Conservation (phyloP, 2,797 vertebrate genomes). For the Falco columbarius region DNA sequence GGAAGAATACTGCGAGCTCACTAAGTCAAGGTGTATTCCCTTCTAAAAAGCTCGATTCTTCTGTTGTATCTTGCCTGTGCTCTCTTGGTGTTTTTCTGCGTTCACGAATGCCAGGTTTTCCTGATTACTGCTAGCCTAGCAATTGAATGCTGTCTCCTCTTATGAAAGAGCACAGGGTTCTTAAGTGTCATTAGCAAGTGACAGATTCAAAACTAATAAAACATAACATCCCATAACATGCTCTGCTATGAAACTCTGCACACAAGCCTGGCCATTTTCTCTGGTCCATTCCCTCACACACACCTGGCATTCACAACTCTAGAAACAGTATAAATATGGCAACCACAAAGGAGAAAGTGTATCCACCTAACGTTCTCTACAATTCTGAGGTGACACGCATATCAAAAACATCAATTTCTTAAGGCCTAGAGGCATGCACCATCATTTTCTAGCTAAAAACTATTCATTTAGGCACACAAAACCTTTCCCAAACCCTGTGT, state of each 20-base stretch:
- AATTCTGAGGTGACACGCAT: background rate
- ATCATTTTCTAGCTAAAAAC: background rate
- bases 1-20: background rate
- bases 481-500: background rate
- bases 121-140: background rate
- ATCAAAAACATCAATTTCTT: background rate
- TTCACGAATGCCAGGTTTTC: background rate
- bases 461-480: background rate
- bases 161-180: background rate
- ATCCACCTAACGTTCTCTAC: background rate
- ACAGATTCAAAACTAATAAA: background rate
- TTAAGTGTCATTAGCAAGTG: background rate
- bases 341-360: background rate
- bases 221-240: background rate
- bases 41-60: background rate
- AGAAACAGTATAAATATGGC: background rate
- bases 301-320: background rate
- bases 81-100: background rate
- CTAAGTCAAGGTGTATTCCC: background rate
- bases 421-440: background rate
- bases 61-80: background rate
- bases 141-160: background rate
- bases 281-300: background rate
- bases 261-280: background rate
- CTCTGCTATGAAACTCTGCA: background rate